These are phyloP conservation scores for Cephus spinipes DNA, from an alignment of 2,888 invertebrate species.

Conservation along the genomic window DNA sequence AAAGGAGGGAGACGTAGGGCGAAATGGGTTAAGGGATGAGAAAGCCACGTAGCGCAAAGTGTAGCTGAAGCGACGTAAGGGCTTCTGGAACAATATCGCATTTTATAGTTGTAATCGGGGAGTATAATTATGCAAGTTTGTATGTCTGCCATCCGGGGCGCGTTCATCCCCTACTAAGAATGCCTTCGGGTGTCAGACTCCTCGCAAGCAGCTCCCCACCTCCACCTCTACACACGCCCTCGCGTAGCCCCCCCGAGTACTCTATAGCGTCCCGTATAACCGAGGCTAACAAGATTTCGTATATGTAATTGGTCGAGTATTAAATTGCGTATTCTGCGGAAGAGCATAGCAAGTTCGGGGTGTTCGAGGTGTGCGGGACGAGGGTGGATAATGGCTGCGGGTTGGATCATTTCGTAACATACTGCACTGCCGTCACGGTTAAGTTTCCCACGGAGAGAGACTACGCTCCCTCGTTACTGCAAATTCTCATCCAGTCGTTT, in stretches of 20 bases:
- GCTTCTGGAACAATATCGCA: slow-evolving; percentile 57
- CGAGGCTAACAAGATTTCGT: slow-evolving; percentile 67
- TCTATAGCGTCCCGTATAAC: slow-evolving; percentile 59
- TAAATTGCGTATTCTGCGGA: slow-evolving; percentile 65
- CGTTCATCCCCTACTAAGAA: slow-evolving; percentile 46
- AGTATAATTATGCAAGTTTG: slow-evolving; percentile 65
- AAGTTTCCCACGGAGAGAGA: slow-evolving; percentile 38
- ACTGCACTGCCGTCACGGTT: slow-evolving; percentile 56
- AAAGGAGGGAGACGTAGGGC: too few relatives aligned
- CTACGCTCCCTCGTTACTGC: background rate
- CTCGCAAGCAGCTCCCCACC: slow-evolving; percentile 38
- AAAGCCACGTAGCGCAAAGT: too few relatives aligned
- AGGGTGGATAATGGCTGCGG: slow-evolving; percentile 53
- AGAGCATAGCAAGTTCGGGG: slow-evolving; percentile 14
- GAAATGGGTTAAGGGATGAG: too few relatives aligned
- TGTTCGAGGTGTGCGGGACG: slow-evolving; percentile 15
- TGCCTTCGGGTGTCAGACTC: slow-evolving; percentile 59
- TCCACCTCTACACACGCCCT: slow-evolving; percentile 18
- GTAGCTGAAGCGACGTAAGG: background rate
- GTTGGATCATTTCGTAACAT: slow-evolving; percentile 65
- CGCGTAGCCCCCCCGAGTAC: slow-evolving; percentile 18
- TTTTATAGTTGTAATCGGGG: slow-evolving; percentile 66
- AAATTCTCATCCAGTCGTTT: too few relatives aligned
- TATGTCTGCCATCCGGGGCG: slow-evolving; percentile 46
- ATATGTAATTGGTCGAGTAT: slow-evolving; percentile 67